phyloP scores from a whole-genome alignment of 92 coral and sea anemone genomes.

The Porites divaricata region DNA sequence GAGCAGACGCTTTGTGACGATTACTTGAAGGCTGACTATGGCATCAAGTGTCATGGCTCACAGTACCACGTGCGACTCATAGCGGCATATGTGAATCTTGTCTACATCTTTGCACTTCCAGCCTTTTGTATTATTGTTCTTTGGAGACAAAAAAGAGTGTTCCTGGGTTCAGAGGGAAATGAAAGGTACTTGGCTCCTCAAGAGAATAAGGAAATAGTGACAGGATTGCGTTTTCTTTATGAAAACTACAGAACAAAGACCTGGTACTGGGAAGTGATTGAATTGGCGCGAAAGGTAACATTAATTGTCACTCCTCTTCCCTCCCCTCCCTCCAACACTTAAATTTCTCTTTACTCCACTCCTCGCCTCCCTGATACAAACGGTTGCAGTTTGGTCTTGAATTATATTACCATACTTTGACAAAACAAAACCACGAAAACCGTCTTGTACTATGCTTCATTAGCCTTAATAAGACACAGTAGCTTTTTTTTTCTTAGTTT shows the following conservation, averaged over 20 bases:
- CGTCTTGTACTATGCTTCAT: too few species aligned
- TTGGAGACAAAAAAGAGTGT: constrained; percentile 21
- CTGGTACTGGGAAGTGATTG: constrained; percentile 62
- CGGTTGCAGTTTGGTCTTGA: background rate
- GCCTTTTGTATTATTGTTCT: constrained; percentile 17
- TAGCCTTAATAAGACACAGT: too few species aligned
- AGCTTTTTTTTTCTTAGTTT: too few species aligned
- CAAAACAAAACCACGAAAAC: too few species aligned
- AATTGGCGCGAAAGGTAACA: constrained; percentile 47
- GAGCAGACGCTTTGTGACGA: constrained; percentile 21
- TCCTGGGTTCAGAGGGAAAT: background rate
- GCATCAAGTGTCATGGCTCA: constrained; percentile 32
- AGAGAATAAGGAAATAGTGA: constrained; percentile 6
- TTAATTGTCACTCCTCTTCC: background rate
- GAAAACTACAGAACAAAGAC: constrained; percentile 41
- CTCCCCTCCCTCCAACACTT: too few species aligned
- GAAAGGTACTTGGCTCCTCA: background rate
- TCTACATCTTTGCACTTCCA: constrained; percentile 33
- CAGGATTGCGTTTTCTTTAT: constrained; percentile 38
- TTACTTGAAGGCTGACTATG: constrained; percentile 56
- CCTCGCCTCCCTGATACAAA: background rate
- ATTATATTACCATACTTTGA: too few species aligned
- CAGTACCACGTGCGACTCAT: constrained; percentile 7
- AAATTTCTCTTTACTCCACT: background rate
- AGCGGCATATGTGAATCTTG: constrained; percentile 19